Evolutionary conservation across 2,797 vertebrate genomes (phyloP).

Genomic region (Zenarchopterus dispar): DNA sequence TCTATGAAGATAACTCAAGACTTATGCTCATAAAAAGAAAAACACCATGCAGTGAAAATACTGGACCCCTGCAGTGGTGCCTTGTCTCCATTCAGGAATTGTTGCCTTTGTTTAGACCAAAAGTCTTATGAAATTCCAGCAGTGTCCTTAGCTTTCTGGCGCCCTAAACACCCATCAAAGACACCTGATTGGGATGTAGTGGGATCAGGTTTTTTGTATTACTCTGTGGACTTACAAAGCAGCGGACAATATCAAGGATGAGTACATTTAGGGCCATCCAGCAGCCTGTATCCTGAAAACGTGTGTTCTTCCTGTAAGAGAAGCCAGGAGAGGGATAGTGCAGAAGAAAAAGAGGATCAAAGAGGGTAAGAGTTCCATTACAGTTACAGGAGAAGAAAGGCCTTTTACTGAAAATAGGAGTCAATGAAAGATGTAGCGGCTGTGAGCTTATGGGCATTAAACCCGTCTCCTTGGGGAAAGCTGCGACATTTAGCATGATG

Average conservation of each 20-base stretch:
- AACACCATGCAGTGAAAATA: too few species aligned
- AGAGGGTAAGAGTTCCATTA: slow-evolving; percentile 38
- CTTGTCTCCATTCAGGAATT: too few species aligned
- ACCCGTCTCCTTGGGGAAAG: slow-evolving; percentile 20
- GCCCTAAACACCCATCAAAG: too few species aligned
- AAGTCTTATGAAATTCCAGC: too few species aligned
- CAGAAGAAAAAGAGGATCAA: slow-evolving; percentile 38
- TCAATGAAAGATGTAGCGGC: slow-evolving; percentile 39
- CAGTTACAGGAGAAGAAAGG: slow-evolving; percentile 25
- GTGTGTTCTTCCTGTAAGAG: slow-evolving; percentile 42
- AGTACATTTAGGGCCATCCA: slow-evolving; percentile 21
- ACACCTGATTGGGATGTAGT: not conserved
- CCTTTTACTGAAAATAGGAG: slow-evolving; percentile 30
- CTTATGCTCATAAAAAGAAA: too few species aligned
- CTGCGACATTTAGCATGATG: slow-evolving; percentile 39
- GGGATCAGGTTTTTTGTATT: slow-evolving; percentile 20
- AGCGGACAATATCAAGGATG: slow-evolving; percentile 46
- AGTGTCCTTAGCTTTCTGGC: not conserved
- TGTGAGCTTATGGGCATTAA: slow-evolving; percentile 22
- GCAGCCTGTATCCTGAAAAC: slow-evolving; percentile 22
- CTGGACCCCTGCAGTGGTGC: too few species aligned
- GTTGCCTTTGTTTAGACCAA: too few species aligned
- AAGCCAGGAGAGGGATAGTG: slow-evolving; percentile 13
- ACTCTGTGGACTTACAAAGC: slow-evolving; percentile 18
- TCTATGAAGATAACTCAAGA: too few species aligned